Evolutionary conservation across 2,888 invertebrate genomes (phyloP).

Genomic region (Tillus elongatus): DNA sequence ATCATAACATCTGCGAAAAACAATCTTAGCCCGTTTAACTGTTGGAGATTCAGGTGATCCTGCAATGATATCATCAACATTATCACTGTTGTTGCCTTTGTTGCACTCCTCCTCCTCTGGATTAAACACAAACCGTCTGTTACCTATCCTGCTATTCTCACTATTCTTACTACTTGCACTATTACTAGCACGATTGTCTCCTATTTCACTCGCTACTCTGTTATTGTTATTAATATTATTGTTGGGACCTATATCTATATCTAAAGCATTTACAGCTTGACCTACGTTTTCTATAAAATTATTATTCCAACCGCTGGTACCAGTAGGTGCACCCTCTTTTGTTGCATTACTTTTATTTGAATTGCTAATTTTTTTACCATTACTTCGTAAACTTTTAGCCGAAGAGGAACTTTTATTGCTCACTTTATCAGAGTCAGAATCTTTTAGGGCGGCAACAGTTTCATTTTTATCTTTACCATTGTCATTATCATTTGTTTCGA

Average conservation of each 20-base stretch:
- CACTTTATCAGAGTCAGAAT: no score
- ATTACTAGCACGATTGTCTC: neutral
- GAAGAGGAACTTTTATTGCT: no score
- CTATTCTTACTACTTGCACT: neutral
- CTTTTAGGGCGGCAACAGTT: no score
- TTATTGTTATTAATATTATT: constrained; percentile 7
- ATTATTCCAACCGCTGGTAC: no score
- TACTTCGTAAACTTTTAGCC: no score
- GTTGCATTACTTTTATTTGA: no score
- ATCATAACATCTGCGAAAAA: constrained; percentile 67
- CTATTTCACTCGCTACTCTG: no score
- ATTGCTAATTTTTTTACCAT: neutral
- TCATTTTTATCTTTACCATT: constrained; percentile 11
- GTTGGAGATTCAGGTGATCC: constrained; percentile 53
- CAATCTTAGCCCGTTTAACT: constrained; percentile 50
- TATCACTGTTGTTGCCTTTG: constrained; percentile 15
- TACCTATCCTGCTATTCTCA: constrained; percentile 1
- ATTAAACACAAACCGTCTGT: neutral
- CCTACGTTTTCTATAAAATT: no score
- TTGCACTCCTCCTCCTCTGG: neutral
- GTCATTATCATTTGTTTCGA: constrained; percentile 14
- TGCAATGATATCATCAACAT: constrained; percentile 46
- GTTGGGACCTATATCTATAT: constrained; percentile 6
- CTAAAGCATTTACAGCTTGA: no score
- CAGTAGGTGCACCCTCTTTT: no score